Evolutionary conservation across 2,797 vertebrate species (phyloP).

Genomic region (Epinephelus awoara): DNA sequence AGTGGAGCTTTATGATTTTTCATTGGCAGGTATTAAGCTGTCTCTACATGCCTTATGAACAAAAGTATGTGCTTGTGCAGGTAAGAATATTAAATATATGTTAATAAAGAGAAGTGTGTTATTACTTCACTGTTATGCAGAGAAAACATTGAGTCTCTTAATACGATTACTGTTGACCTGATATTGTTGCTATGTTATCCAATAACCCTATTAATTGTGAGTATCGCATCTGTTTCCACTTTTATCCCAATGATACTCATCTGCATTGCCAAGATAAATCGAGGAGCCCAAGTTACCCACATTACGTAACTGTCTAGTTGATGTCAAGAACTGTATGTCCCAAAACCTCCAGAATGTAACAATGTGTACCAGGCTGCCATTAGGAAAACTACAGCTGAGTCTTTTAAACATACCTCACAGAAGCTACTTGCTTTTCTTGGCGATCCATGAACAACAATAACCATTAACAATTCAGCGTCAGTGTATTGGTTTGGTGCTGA

Average conservation of each 20-base stretch:
- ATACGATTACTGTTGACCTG: neutral
- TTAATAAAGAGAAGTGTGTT: neutral
- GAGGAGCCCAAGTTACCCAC: conserved; percentile 17
- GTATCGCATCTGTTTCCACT: conserved; percentile 39
- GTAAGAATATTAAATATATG: neutral
- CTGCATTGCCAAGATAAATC: conserved; percentile 35
- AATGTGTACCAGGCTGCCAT: conserved; percentile 10
- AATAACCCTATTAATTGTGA: conserved; percentile 9
- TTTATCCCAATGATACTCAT: conserved; percentile 22
- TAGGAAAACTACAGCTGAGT: conserved; percentile 10
- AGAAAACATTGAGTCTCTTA: neutral
- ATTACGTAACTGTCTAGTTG: conserved; percentile 27
- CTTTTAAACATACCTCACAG: conserved; percentile 14
- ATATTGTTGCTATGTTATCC: conserved; percentile 11
- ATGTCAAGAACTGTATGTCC: conserved; percentile 16
- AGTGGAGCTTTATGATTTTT: neutral
- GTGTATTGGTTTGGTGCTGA: neutral
- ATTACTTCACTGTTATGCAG: neutral
- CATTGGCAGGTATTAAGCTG: neutral
- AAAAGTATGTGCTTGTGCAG: neutral
- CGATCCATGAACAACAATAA: neutral
- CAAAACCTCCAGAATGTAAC: neutral
- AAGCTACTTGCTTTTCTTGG: conserved; percentile 22
- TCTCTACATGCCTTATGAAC: neutral
- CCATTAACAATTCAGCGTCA: neutral